Evolutionary conservation across 1,140 invertebrate genomes (phyloP).

Genomic region (Augochlora pura): DNA sequence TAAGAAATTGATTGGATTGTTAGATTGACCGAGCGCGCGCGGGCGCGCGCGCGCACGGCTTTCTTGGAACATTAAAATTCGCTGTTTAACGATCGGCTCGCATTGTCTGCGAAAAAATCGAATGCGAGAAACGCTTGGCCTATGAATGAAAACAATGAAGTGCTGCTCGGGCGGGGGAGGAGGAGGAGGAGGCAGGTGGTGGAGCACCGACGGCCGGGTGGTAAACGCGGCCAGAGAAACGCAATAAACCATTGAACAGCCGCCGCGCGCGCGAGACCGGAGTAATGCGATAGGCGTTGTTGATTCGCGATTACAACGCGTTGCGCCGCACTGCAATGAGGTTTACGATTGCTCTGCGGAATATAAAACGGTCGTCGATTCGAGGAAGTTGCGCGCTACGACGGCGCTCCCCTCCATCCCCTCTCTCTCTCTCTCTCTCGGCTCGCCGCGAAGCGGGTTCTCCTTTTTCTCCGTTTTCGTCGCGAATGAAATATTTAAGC

Average conservation of each 20-base stretch:
- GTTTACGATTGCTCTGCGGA: conserved; percentile 30
- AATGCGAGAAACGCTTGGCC: neutral
- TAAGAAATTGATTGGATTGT: too few species aligned
- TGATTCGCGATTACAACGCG: conserved; percentile 35
- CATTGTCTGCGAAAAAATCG: neutral
- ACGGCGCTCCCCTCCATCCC: too few species aligned
- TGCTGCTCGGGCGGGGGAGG: neutral
- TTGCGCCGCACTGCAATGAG: conserved; percentile 49
- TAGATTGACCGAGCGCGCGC: too few species aligned
- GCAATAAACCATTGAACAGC: conserved; percentile 31
- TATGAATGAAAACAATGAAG: conserved; percentile 1
- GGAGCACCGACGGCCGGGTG: neutral
- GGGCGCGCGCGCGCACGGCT: too few species aligned
- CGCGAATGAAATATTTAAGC: conserved; percentile 37
- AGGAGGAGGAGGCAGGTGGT: neutral
- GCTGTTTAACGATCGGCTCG: too few species aligned
- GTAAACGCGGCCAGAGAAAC: conserved; percentile 14
- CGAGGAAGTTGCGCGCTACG: conserved; percentile 21
- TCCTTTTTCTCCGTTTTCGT: neutral
- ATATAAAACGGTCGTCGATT: conserved; percentile 42
- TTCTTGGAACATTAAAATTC: too few species aligned
- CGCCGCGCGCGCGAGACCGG: neutral
- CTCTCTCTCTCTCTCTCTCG: too few species aligned
- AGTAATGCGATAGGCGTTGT: conserved; percentile 44
- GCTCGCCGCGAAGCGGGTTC: neutral